Base-by-base conservation (phyloP, 1,140 invertebrate species). In the Bombus confusus region DNA sequence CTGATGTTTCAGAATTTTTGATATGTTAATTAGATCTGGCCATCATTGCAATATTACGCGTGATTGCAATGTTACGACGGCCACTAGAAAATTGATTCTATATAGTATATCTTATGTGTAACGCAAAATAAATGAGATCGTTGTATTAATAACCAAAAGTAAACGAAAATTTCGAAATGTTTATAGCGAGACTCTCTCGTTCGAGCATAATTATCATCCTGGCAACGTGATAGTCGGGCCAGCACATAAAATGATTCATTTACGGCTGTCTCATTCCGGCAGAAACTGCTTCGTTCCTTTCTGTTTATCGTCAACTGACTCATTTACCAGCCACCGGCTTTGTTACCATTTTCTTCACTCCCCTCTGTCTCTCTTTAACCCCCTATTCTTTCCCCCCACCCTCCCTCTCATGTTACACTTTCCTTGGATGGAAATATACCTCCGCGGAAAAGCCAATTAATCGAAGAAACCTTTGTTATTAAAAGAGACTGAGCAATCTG, bases 271-370 rank as follows among this genome's bases (percentile, higher is more conserved):
- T 91, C 86, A 90, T 90, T 91, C 80, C 76, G 71, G 69, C 76
- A 89, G 84, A 81, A 91, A 87, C 64, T 79, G 66, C 73, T 86
- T 68, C 83, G 77, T 79, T 87, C 69, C 78, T 83, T 86, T 85
- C 82, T 77, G 80, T 92, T 93, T 92, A 93, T 92, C 90, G 68
- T 69, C 68, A 85, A 91, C 90, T 93, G 92, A 93, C 88, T 93
- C 92, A 93, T 81, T 79, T 69, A 57, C 80, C 59, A 86, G 18
- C 86, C 75, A 76, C 75, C 28, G 71, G 87, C 92, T 93, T 92
- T 92, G 90, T 93, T 88, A 90, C 74, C 25, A 71, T 80, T 41
- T 87, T 80, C 69, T 43, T n/a, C 22, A 0, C 28, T 34, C n/a
- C 28, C 43, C 62, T 34, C 47, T 52, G 6, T 52, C 31, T 31